phyloP scores from a whole-genome alignment of 2,888 invertebrate species.

The Drosophila ustulata region DNA sequence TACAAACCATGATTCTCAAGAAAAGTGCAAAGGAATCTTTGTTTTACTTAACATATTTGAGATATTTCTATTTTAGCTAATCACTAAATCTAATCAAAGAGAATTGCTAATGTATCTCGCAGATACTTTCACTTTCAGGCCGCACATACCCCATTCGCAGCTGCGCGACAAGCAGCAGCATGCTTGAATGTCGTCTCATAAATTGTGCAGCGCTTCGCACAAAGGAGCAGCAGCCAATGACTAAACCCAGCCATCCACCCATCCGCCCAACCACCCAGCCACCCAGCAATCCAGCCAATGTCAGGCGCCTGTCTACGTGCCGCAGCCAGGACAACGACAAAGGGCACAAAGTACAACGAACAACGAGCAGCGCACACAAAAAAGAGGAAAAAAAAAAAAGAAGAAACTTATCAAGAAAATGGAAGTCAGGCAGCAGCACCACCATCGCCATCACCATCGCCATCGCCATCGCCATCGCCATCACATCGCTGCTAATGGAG shows the following conservation, averaged over 20 bases:
- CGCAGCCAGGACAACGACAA: slow-evolving; percentile 59
- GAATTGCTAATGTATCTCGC: neutral
- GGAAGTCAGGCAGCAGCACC: slow-evolving; percentile 59
- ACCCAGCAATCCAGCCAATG: slow-evolving; percentile 38
- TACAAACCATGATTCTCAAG: neutral
- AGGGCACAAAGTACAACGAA: slow-evolving; percentile 52
- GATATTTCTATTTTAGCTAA: too few species aligned
- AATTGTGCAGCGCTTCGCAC: slow-evolving; percentile 43
- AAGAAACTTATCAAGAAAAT: slow-evolving; percentile 75
- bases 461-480: slow-evolving; percentile 37
- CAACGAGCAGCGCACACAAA: slow-evolving; percentile 21
- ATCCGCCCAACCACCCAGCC: slow-evolving; percentile 1
- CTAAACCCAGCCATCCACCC: slow-evolving; percentile 25
- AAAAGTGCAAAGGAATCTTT: too few species aligned
- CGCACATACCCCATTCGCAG: slow-evolving; percentile 20
- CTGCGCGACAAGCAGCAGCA: too few species aligned
- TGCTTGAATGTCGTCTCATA: slow-evolving; percentile 46
- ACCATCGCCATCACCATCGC: slow-evolving; percentile 31
- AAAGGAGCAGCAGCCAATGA: slow-evolving; percentile 55
- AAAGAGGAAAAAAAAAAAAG: slow-evolving; percentile 26
- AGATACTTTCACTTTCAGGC: slow-evolving; percentile 4
- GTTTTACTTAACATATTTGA: too few species aligned
- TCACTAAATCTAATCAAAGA: too few species aligned
- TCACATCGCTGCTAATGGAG: slow-evolving; percentile 27
- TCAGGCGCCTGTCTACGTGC: slow-evolving; percentile 66